Evolutionary conservation across 2,888 invertebrate genomes (phyloP).

Genomic region (Phyllotreta cruciferae): DNA sequence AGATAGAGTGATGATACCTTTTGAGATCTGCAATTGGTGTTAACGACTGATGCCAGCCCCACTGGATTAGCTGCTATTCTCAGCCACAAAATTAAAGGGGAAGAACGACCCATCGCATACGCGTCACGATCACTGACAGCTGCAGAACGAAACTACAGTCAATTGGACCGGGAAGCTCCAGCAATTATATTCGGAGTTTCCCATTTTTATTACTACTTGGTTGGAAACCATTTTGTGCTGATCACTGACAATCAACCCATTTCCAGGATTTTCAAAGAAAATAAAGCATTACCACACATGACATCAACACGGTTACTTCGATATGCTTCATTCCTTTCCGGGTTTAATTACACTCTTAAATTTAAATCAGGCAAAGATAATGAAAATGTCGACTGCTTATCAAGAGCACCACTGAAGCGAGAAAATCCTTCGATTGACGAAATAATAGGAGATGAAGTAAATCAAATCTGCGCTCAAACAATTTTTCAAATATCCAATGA

Average conservation of each 20-base stretch:
- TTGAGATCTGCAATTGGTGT: conserved; percentile 23
- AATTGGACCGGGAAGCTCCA: background rate
- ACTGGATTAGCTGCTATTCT: conserved; percentile 27
- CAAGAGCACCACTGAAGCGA: background rate
- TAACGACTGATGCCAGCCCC: conserved; percentile 26
- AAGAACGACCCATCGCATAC: background rate
- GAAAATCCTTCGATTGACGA: too few species aligned
- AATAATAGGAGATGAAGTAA: too few species aligned
- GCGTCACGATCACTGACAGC: too few species aligned
- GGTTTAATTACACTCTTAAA: background rate
- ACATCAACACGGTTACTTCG: background rate
- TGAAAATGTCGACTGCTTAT: background rate
- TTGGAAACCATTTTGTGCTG: conserved; percentile 6
- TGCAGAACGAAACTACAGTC: background rate
- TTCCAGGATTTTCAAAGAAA: background rate
- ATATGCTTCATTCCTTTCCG: background rate
- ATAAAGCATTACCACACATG: conserved; percentile 1
- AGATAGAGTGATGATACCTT: background rate
- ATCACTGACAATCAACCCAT: background rate
- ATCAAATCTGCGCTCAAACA: background rate
- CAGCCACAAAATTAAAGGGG: conserved; percentile 4
- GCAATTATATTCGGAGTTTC: conserved; percentile 5
- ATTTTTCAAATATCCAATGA: background rate
- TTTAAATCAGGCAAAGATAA: background rate
- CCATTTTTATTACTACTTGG: background rate